Percentiles rank a stretch among this genome's conserved stretches.
These are phyloP conservation scores for Oenanthe oenanthe DNA, from an alignment of 2,113 vertebrate genomes.

Conservation along the genomic window DNA sequence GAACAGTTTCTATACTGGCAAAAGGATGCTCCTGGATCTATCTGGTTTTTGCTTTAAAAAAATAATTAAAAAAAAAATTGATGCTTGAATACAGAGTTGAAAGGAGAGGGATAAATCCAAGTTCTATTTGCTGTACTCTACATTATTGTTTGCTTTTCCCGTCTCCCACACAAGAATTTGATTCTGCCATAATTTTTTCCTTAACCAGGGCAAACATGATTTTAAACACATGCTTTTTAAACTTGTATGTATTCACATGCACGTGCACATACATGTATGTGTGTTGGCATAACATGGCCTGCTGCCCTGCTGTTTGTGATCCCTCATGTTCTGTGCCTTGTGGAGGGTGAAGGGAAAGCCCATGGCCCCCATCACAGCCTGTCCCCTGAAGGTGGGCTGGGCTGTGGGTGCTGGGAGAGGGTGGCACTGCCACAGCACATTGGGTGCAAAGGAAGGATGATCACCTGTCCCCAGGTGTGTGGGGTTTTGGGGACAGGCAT, in stretches of 20 bases:
- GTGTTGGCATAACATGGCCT: background rate
- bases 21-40: background rate
- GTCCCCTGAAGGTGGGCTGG: background rate
- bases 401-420: background rate
- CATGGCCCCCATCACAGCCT: background rate
- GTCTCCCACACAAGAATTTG: background rate
- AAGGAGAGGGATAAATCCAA: background rate
- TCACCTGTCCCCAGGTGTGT: rapidly evolving
- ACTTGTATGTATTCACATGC: rapidly evolving
- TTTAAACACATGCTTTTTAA: background rate
- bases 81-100: background rate
- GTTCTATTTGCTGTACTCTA: background rate
- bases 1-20: background rate
- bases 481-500: background rate
- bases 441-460: no score
- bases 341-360: background rate
- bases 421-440: background rate
- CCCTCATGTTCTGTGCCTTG: rapidly evolving
- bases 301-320: background rate
- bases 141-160: background rate
- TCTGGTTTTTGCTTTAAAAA: background rate
- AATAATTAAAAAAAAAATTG: no score
- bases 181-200: background rate
- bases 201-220: background rate
- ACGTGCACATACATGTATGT: rapidly evolving